A percentile compares a stretch with the other conserved stretches of the same genome.
Conservation (phyloP, 2,113 vertebrate species). For the Barbus barbus region DNA sequence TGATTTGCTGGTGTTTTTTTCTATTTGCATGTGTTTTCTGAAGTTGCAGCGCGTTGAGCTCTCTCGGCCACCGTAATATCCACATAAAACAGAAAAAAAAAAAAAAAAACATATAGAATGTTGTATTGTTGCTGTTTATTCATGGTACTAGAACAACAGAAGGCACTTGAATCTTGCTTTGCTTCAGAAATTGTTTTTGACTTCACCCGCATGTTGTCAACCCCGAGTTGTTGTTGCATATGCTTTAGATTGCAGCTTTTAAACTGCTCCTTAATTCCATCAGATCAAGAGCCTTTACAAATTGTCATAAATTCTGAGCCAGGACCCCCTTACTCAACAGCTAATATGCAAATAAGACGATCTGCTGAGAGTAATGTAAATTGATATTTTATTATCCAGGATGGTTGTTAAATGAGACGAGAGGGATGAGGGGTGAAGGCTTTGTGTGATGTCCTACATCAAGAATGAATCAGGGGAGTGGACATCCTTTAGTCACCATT, state of each 20-base stretch:
- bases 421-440: conserved; percentile 3
- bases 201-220: too few relatives aligned
- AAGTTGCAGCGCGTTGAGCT: too few relatives aligned
- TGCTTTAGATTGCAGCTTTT: not conserved
- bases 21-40: too few relatives aligned
- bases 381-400: conserved; percentile 28
- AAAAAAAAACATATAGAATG: too few relatives aligned
- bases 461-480: not conserved
- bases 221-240: not conserved
- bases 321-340: not conserved
- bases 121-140: not conserved
- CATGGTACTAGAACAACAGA: not conserved
- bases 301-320: not conserved
- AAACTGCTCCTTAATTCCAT: not conserved
- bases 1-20: too few relatives aligned
- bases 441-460: too few relatives aligned
- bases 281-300: not conserved
- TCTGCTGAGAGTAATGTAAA: conserved; percentile 8
- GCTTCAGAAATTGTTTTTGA: not conserved
- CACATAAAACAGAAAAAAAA: too few relatives aligned
- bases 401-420: conserved; percentile 31
- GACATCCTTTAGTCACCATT: not conserved
- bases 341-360: conserved; percentile 12
- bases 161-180: not conserved
- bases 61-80: too few relatives aligned